Evolutionary conservation across 2,797 vertebrate genomes (phyloP), one percentile per base, ranked within the genome.

Genomic region (Anguilla megastoma): DNA sequence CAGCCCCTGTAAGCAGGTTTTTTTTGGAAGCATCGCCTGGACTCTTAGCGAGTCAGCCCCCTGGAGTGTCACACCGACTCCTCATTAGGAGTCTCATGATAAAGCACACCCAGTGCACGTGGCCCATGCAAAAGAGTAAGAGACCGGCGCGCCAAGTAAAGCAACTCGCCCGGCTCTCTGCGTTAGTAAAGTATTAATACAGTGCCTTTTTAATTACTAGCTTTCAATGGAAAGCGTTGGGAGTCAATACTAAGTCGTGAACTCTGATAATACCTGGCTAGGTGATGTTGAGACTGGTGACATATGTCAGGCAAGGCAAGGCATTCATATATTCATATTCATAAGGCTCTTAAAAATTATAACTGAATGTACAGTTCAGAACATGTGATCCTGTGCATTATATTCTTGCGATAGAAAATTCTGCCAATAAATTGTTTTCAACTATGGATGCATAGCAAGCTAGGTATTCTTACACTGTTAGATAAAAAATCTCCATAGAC

Each of bases 1-100:
- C 90, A 88, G 83, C 89, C 85, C 88, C 83, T 87, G 89, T 90
- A 90, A 91, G 91, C 90, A 93, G 88, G 91, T 90, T 88, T 86
- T 88, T 84, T 86, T 89, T 88, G 91, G 89, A 91, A 85, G 89
- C 87, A 90, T 91, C 89, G 80, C 86, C 83, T 79, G 69, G 86
- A 89, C 90, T 90, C 69, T 87, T 80, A 89, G 85, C 52, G 86
- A 91, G 87, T 90, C 90, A 92, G 91, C 87, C 90, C 90, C 88
- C 90, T 87, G 66, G 87, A 89, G 89, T 89, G 87, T 90, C 90
- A 87, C 84, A 88, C 87, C 80, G 90, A 86, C 84, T 91, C 88
- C 90, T 91, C 88, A 91, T 92, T 92, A 92, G 85, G 88, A 89
- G 71, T 85, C 87, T 76, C 71, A 88, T 88, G 90, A 90, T 87